Evolutionary conservation across 2,797 vertebrate genomes (phyloP), one percentile per base, ranked within the genome.

Genomic region (Pseudomugil tenellus): DNA sequence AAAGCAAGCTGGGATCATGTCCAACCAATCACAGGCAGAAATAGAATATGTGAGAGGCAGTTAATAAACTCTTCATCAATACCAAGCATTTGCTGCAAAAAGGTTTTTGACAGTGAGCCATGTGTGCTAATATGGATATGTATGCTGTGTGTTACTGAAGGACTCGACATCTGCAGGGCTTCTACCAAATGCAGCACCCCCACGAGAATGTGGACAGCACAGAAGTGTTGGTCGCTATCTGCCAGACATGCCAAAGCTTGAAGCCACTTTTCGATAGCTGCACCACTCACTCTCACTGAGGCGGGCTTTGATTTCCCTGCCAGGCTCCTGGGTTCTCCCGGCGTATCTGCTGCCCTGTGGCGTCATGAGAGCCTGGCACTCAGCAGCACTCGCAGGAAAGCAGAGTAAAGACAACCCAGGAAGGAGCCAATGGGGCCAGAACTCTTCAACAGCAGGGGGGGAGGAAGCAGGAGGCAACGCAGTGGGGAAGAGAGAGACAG

Each of bases 241-340:
- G 60, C 14, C 67, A 76, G 74, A 63, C 82, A 76, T 77, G 74
- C 74, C 81, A 49, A 71, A 82, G 72, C 70, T 83, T 71, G 76
- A 77, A 75, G 68, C 63, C 61, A 16, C 81, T 81, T 71, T 67
- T 21, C 11, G 88, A 90, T 90, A 87, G 52, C 71, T 2, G 55
- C 31, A 71, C 64, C 84, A 80, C 85, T 89, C 82, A 72, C 68
- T 52, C 68, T 72, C 72, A 59, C 59, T 41, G 67, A 61, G 74
- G 71, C 37, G 64, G 60, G 54, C 89, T 91, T 89, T 90, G 87
- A 87, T 84, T 83, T 74, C 32, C 39, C 14, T 75, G 87, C 87
- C 85, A 85, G 84, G 80, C 62, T 80, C 79, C 76, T n/a, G 60
- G 76, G 77, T 54, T 72, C 67, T 57, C 82, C 77, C 37, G 1